These are phyloP conservation scores for Macrophya annulata DNA, from an alignment of 2,888 invertebrate species.

Conservation along the genomic window DNA sequence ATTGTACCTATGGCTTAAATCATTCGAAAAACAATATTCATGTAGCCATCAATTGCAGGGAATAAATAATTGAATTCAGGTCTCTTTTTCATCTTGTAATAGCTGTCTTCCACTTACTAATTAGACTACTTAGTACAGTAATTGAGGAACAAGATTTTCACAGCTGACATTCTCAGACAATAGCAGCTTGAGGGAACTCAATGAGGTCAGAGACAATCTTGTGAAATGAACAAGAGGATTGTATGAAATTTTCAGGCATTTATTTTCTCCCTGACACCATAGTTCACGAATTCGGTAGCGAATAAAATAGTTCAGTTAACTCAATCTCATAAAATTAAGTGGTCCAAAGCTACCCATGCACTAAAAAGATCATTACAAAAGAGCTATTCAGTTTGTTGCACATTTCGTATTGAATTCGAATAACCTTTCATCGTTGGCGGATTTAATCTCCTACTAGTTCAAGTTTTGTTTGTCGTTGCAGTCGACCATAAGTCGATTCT, in stretches of 20 bases:
- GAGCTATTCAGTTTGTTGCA: background rate
- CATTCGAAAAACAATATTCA: too few species aligned
- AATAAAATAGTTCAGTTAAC: background rate
- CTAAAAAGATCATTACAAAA: background rate
- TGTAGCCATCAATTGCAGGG: too few species aligned
- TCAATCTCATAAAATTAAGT: background rate
- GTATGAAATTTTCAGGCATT: background rate
- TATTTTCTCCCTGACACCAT: background rate
- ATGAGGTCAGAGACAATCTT: too few species aligned
- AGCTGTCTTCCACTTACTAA: too few species aligned
- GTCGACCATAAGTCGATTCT: background rate
- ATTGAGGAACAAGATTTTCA: too few species aligned
- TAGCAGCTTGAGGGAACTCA: too few species aligned
- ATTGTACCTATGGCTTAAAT: background rate
- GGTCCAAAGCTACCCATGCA: background rate
- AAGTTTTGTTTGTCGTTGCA: background rate
- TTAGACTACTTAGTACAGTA: too few species aligned
- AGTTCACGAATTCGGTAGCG: background rate
- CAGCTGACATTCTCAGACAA: too few species aligned
- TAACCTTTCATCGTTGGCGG: background rate
- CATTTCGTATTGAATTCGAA: background rate
- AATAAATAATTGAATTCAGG: too few species aligned
- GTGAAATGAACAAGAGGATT: too few species aligned
- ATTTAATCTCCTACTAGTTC: background rate
- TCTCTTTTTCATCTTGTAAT: too few species aligned